These are phyloP conservation scores for Meganola albula DNA, from an alignment of 2,888 invertebrate genomes.

Conservation along the genomic window DNA sequence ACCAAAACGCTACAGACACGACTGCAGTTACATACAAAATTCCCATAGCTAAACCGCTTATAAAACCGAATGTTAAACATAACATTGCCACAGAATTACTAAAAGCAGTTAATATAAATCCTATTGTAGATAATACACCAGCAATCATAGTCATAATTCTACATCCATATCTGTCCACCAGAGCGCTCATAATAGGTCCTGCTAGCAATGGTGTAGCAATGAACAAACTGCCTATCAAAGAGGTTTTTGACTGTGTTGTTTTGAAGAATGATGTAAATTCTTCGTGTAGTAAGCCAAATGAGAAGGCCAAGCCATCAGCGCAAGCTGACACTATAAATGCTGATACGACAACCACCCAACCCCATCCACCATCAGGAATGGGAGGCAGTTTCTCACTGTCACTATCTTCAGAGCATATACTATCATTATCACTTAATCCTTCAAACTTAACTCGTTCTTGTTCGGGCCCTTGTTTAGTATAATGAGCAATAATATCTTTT, in stretches of 20 bases:
- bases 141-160: slow-evolving; percentile 84
- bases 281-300: slow-evolving; percentile 92
- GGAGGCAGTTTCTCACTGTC: slow-evolving; percentile 66
- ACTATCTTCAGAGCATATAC: slow-evolving; percentile 57
- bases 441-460: slow-evolving; percentile 65
- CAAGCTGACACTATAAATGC: slow-evolving; percentile 92
- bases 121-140: slow-evolving; percentile 82
- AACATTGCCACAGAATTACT: slow-evolving; percentile 85
- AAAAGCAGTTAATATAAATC: slow-evolving; percentile 85
- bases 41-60: slow-evolving; percentile 89
- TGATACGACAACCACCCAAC: slow-evolving; percentile 92
- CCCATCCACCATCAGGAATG: slow-evolving; percentile 91
- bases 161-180: slow-evolving; percentile 91
- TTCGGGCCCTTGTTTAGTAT: slow-evolving; percentile 39
- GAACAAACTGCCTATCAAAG: slow-evolving; percentile 92
- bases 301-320: slow-evolving; percentile 94
- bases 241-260: slow-evolving; percentile 88
- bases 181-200: slow-evolving; percentile 89
- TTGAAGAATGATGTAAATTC: slow-evolving; percentile 87
- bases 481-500: slow-evolving; percentile 39
- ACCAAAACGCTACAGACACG: slow-evolving; percentile 94
- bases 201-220: slow-evolving; percentile 91
- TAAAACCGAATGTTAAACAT: slow-evolving; percentile 88
- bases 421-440: slow-evolving; percentile 66
- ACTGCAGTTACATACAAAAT: slow-evolving; percentile 92